Evolutionary conservation across 2,888 invertebrate species (phyloP).

Genomic region (Cybosia mesomella): DNA sequence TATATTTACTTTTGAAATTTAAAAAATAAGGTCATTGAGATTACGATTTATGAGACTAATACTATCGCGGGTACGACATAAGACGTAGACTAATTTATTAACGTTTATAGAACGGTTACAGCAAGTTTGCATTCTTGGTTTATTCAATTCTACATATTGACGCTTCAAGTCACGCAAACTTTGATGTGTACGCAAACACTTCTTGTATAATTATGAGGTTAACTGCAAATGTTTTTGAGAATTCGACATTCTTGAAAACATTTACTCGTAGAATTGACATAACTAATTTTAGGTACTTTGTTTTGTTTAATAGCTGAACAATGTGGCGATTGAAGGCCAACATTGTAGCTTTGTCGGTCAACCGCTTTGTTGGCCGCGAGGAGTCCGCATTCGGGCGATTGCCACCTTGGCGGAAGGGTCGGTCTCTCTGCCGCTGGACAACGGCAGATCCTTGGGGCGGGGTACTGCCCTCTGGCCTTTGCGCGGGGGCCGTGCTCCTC

Average conservation of each 20-base stretch:
- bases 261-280: not conserved
- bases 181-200: constrained; percentile 2
- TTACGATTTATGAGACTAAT: not conserved
- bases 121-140: not conserved
- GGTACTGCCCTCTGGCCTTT: no score
- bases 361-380: no score
- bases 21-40: not conserved
- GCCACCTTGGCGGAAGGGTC: no score
- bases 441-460: no score
- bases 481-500: no score
- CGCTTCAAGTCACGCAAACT: not conserved
- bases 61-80: not conserved
- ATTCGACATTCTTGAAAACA: not conserved
- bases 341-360: no score
- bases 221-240: not conserved
- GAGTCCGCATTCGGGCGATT: no score
- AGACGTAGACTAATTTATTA: not conserved
- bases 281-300: not conserved
- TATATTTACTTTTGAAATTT: not conserved
- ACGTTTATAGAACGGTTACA: not conserved
- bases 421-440: no score
- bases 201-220: not conserved
- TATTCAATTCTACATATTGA: not conserved
- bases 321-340: no score
- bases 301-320: not conserved